Evolutionary conservation across 2,113 vertebrate genomes (phyloP).

Genomic region (Tychaedon coryphoeus): DNA sequence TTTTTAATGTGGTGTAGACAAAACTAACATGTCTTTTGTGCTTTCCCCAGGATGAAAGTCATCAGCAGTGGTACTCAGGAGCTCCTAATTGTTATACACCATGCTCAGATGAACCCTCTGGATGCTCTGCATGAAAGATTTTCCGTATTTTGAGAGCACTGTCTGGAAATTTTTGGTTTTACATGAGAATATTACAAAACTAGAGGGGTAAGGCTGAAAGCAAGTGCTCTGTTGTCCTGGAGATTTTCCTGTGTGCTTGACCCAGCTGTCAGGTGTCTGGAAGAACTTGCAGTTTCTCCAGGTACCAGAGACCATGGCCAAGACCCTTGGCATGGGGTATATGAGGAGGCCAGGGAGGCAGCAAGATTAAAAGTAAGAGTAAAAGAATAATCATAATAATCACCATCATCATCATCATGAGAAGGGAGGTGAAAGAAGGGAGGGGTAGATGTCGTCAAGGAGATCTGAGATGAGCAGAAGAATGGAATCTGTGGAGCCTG

Average conservation of each 20-base stretch:
- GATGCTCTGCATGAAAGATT: background rate
- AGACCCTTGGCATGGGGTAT: background rate
- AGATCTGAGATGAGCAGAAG: background rate
- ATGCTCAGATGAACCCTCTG: background rate
- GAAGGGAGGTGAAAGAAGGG: background rate
- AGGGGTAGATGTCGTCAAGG: accelerated
- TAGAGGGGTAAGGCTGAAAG: background rate
- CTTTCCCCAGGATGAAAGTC: background rate
- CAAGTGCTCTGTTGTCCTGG: background rate
- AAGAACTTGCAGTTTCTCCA: background rate
- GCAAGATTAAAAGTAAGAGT: background rate
- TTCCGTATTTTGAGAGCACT: background rate
- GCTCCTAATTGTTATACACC: background rate
- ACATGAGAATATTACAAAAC: background rate
- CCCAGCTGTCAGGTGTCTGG: background rate
- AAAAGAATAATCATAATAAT: background rate
- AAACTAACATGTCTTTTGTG: background rate
- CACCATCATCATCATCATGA: background rate
- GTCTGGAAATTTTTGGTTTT: background rate
- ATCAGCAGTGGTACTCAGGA: background rate
- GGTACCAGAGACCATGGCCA: background rate
- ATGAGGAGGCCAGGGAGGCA: background rate
- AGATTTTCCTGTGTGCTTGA: background rate
- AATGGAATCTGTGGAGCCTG: background rate
- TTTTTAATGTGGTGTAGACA: background rate